Conservation (phyloP, 2,113 vertebrate species). For the Barbus barbus region DNA sequence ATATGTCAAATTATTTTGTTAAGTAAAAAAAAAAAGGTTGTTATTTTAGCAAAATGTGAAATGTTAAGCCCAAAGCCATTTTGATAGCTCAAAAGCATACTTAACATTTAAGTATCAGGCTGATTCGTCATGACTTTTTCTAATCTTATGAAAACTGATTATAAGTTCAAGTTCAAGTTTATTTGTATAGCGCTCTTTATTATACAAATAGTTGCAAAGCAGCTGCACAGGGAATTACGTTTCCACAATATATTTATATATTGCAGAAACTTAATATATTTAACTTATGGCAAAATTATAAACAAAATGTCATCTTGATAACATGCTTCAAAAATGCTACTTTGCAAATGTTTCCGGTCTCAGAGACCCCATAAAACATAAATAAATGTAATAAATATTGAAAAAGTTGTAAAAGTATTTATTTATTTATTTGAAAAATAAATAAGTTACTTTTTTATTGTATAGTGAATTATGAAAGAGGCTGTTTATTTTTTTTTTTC, state of each 20-base stretch:
- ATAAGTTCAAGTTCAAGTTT: too few species aligned
- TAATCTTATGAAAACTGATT: constrained; percentile 1
- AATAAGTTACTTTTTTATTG: too few species aligned
- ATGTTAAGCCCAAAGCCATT: not conserved
- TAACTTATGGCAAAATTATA: too few species aligned
- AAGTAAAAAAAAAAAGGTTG: not conserved
- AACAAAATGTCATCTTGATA: constrained; percentile 18
- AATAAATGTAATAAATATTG: not conserved
- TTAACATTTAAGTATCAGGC: constrained; percentile 5
- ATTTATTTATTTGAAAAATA: too few species aligned
- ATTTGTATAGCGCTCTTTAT: too few species aligned
- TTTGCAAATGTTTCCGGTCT: not conserved
- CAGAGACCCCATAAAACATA: not conserved
- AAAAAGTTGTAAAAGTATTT: not conserved
- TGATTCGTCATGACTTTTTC: not conserved
- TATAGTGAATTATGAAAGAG: not conserved
- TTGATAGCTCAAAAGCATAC: not conserved
- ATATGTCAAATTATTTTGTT: not conserved
- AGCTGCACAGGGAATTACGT: too few species aligned
- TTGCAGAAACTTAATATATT: too few species aligned
- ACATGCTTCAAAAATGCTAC: not conserved
- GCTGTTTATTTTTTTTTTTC: not conserved
- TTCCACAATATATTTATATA: too few species aligned
- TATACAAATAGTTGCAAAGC: too few species aligned
- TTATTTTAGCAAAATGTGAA: not conserved